A percentile compares a stretch with the other conserved stretches of the same genome.
Conservation (phyloP, 2,888 invertebrate species). For the Arenicola marina region DNA sequence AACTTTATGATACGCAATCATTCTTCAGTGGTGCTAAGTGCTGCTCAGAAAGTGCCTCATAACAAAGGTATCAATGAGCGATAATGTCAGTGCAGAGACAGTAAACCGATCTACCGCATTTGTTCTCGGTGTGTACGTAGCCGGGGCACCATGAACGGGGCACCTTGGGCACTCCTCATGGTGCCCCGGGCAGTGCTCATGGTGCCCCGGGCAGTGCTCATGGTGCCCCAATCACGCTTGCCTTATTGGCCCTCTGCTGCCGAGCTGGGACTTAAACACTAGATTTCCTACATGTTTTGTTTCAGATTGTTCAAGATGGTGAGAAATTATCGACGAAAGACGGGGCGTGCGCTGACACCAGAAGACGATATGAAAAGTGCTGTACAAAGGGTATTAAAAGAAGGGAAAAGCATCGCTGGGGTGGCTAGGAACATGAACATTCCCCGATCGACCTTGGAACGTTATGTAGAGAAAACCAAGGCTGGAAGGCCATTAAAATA, state of each 20-base stretch:
- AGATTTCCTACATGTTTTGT: neutral
- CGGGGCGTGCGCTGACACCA: neutral
- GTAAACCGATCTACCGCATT: no score
- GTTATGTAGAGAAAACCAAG: neutral
- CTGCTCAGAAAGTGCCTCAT: neutral
- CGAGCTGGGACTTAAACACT: no score
- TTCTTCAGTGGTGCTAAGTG: neutral
- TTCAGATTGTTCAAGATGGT: neutral
- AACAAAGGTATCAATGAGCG: neutral
- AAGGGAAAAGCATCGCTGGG: neutral
- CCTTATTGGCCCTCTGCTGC: neutral
- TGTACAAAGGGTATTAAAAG: neutral
- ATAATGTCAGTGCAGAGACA: no score
- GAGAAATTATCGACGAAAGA: neutral
- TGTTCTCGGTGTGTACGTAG: no score
- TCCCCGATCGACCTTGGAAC: neutral
- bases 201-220: neutral
- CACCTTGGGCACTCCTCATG: neutral
- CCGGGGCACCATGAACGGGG: neutral
- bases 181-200: neutral
- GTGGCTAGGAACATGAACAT: slow-evolving; percentile 8
- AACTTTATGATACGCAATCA: neutral
- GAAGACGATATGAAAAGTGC: neutral
- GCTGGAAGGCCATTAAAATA: neutral
- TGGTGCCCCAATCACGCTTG: neutral